A percentile compares a stretch with the other conserved stretches of the same genome.
phyloP scores from a whole-genome alignment of 2,113 vertebrate species.

The Hucho hucho region DNA sequence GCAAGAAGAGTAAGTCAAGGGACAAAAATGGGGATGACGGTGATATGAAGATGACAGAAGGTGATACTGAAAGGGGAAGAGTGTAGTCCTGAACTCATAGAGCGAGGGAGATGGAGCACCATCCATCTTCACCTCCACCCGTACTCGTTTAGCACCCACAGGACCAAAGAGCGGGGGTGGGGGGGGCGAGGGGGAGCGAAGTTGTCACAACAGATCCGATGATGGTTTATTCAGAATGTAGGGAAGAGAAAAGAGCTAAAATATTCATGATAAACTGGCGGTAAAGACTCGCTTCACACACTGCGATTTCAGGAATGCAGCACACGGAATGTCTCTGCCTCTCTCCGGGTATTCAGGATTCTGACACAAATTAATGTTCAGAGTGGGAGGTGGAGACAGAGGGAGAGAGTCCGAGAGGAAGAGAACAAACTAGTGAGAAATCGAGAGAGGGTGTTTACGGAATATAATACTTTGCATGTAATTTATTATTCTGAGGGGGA shows the following conservation, averaged over 20 bases:
- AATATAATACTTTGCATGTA: too few species aligned
- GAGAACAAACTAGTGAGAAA: background rate
- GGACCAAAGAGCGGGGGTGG: too few species aligned
- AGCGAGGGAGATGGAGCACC: background rate
- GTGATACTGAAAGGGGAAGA: background rate
- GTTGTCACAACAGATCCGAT: slow-evolving; percentile 17
- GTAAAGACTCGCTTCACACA: slow-evolving; percentile 20
- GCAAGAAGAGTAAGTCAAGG: background rate
- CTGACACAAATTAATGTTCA: too few species aligned
- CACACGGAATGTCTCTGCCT: slow-evolving; percentile 4
- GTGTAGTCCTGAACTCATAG: background rate
- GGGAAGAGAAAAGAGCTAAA: slow-evolving; percentile 17
- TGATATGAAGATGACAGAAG: background rate
- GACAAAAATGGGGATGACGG: background rate
- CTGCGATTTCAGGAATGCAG: slow-evolving; percentile 16
- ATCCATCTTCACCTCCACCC: too few species aligned
- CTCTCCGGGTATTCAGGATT: too few species aligned
- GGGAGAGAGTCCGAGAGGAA: background rate
- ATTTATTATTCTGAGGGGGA: background rate
- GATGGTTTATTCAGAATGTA: slow-evolving; percentile 47
- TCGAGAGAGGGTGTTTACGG: too few species aligned
- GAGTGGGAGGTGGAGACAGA: background rate
- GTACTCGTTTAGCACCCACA: background rate
- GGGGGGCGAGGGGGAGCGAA: background rate
- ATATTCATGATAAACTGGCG: slow-evolving; percentile 35